Conservation (phyloP, 1,140 invertebrate genomes). For the Tetragnatha versicolor region DNA sequence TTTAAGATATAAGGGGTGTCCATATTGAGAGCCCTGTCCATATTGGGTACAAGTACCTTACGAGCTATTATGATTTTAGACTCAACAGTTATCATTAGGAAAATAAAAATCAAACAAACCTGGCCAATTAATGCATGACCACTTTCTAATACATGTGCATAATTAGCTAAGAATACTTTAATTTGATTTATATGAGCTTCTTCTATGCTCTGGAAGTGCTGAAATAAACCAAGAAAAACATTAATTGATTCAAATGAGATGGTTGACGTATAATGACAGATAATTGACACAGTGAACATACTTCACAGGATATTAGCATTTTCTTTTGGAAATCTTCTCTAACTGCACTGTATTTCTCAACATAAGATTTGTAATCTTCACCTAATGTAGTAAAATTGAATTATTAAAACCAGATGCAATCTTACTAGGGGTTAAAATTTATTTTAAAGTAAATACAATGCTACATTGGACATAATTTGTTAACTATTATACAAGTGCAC, state of each 20-base stretch:
- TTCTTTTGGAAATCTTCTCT: slow-evolving; percentile 93
- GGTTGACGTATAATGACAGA: slow-evolving; percentile 18
- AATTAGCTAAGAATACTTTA: slow-evolving; percentile 92
- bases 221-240: slow-evolving; percentile 54
- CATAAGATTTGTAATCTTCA: slow-evolving; percentile 87
- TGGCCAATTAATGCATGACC: slow-evolving; percentile 88
- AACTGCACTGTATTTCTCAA: slow-evolving; percentile 87
- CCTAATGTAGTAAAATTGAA: slow-evolving; percentile 57
- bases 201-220: slow-evolving; percentile 94
- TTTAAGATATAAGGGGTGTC: too few species aligned
- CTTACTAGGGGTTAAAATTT: not conserved
- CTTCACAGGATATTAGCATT: slow-evolving; percentile 90
- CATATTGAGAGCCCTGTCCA: too few species aligned
- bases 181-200: slow-evolving; percentile 90
- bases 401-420: not conserved
- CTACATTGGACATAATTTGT: not conserved
- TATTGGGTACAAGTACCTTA: too few species aligned
- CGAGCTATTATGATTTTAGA: too few species aligned
- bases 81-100: too few species aligned
- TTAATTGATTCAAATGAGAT: slow-evolving; percentile 20
- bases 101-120: slow-evolving; percentile 65
- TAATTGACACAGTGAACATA: slow-evolving; percentile 62
- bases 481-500: not conserved
- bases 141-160: slow-evolving; percentile 84
- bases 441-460: not conserved